Conservation (phyloP, 2,888 invertebrate species). For the Trachelus iudaicus region DNA sequence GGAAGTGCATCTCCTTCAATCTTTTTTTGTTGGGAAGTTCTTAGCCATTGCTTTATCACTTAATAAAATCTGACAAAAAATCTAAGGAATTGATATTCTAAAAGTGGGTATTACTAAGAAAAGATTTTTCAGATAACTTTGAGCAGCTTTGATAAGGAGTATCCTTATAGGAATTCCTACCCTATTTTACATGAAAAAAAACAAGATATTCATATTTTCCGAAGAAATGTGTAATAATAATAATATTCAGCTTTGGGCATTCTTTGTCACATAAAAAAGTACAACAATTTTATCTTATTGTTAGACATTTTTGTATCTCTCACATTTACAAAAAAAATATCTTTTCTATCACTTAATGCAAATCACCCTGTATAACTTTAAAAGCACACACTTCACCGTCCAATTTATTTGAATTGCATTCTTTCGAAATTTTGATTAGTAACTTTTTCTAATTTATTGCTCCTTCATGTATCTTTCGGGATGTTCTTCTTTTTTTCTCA, state of each 20-base stretch:
- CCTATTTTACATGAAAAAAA: neutral
- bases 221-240: neutral
- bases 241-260: neutral
- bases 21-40: too few species aligned
- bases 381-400: neutral
- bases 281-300: neutral
- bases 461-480: neutral
- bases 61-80: too few species aligned
- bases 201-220: neutral
- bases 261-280: neutral
- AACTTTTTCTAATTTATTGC: neutral
- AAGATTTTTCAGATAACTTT: neutral
- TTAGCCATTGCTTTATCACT: too few species aligned
- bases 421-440: neutral
- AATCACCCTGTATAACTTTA: neutral
- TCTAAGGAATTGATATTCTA: too few species aligned
- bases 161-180: neutral
- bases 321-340: neutral
- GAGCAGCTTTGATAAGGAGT: neutral
- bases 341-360: neutral
- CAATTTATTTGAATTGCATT: neutral
- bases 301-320: neutral
- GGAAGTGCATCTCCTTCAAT: too few species aligned
- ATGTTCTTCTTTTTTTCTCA: neutral
- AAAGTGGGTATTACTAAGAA: neutral